Evolutionary conservation across 2,888 invertebrate genomes (phyloP).

Genomic region (Nymphalis urticae): DNA sequence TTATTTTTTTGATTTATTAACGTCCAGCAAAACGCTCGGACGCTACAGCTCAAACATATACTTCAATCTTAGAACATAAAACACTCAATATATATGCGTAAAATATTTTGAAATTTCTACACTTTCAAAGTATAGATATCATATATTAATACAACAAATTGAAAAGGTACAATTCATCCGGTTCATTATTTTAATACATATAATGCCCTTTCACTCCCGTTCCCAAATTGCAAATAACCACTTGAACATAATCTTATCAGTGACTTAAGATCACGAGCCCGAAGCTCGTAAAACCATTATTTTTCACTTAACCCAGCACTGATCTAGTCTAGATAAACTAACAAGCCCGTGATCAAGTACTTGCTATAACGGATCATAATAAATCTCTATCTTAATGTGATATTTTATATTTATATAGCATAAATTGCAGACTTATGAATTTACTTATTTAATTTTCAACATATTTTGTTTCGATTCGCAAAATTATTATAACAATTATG

Average conservation of each 20-base stretch:
- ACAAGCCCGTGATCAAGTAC: slow-evolving; percentile 35
- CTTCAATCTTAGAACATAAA: no score
- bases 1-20: no score
- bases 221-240: slow-evolving; percentile 32
- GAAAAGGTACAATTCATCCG: background rate
- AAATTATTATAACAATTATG: background rate
- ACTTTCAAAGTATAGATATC: background rate
- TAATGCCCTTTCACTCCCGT: slow-evolving; percentile 26
- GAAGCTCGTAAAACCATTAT: slow-evolving; percentile 36
- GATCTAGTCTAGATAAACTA: slow-evolving; percentile 37
- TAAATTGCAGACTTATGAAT: background rate
- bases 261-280: slow-evolving; percentile 28
- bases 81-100: no score
- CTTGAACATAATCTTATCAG: slow-evolving; percentile 34
- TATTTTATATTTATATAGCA: slow-evolving; percentile 12
- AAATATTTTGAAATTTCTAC: background rate
- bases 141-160: background rate
- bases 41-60: no score
- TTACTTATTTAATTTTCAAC: background rate
- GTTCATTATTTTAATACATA: slow-evolving; percentile 10
- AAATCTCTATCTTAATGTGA: slow-evolving; percentile 29
- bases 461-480: background rate
- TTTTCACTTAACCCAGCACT: slow-evolving; percentile 39
- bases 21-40: no score
- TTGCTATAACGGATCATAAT: slow-evolving; percentile 33